These are phyloP conservation scores for Zaprionus africanus DNA, from an alignment of 1,140 invertebrate species.

Conservation along the genomic window DNA sequence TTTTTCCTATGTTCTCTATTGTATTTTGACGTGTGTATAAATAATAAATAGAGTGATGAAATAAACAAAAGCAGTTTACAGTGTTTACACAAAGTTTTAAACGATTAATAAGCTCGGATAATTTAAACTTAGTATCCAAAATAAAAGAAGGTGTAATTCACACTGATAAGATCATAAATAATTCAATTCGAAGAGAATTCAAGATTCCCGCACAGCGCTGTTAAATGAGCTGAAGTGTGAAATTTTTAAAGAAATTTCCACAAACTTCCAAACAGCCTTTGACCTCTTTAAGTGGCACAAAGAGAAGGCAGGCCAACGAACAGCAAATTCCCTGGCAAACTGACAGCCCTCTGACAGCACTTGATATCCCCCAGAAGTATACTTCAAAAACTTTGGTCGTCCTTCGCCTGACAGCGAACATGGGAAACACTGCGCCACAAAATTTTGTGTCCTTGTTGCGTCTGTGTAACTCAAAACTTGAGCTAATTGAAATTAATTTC, in stretches of 20 bases:
- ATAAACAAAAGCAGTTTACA: neutral
- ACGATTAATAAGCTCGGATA: no score
- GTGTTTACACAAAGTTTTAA: no score
- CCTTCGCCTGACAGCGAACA: slow-evolving; percentile 4
- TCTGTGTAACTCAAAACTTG: slow-evolving; percentile 37
- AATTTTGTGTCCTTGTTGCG: slow-evolving; percentile 28
- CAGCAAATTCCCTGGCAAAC: slow-evolving; percentile 12
- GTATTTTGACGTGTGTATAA: neutral
- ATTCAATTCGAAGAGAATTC: neutral
- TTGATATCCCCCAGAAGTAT: slow-evolving; percentile 50
- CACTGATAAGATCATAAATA: neutral
- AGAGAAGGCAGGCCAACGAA: neutral
- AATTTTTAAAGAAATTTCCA: slow-evolving; percentile 3
- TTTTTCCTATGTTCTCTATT: neutral
- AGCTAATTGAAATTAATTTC: slow-evolving; percentile 81
- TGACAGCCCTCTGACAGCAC: slow-evolving; percentile 33
- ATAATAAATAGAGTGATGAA: no score
- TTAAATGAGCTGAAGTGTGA: neutral
- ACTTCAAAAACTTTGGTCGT: slow-evolving; percentile 49
- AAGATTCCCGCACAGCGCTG: neutral
- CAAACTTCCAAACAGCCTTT: slow-evolving; percentile 1
- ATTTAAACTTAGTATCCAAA: no score
- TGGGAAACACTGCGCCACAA: slow-evolving; percentile 8
- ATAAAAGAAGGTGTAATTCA: neutral
- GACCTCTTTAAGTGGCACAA: slow-evolving; percentile 1